Evolutionary conservation across 2,888 invertebrate species (phyloP).

Genomic region (Steromphala cineraria): DNA sequence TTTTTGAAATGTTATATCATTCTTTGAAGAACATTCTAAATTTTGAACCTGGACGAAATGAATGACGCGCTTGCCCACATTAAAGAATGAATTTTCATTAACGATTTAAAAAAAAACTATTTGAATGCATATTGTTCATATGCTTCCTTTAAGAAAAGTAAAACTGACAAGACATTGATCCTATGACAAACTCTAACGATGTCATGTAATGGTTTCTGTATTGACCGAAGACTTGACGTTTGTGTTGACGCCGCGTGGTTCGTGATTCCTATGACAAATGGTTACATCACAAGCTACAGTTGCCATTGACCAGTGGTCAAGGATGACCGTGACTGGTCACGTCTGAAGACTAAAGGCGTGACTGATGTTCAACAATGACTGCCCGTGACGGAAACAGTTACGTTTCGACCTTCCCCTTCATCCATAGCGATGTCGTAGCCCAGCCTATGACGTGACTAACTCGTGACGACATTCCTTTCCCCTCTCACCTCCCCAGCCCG

Average conservation of each 20-base stretch:
- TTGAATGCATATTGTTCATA: neutral
- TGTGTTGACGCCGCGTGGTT: no score
- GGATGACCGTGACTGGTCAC: neutral
- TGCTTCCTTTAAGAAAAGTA: neutral
- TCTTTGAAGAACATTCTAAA: no score
- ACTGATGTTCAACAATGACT: neutral
- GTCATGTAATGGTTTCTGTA: neutral
- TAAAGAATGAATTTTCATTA: neutral
- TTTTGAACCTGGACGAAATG: no score
- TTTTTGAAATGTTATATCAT: no score
- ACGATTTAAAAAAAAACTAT: neutral
- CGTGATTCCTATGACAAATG: neutral
- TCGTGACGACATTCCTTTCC: neutral
- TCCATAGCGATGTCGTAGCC: conserved; percentile 1
- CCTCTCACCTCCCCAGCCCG: neutral
- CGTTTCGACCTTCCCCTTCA: neutral
- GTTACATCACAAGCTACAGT: neutral
- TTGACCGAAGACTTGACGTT: no score
- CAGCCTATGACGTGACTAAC: neutral
- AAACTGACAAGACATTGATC: neutral
- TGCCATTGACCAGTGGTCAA: neutral
- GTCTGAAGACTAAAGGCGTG: neutral
- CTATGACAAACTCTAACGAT: neutral
- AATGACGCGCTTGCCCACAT: neutral
- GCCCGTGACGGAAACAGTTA: neutral